These are phyloP conservation scores for Hemithea aestivaria DNA, from an alignment of 2,888 invertebrate genomes.

Conservation along the genomic window DNA sequence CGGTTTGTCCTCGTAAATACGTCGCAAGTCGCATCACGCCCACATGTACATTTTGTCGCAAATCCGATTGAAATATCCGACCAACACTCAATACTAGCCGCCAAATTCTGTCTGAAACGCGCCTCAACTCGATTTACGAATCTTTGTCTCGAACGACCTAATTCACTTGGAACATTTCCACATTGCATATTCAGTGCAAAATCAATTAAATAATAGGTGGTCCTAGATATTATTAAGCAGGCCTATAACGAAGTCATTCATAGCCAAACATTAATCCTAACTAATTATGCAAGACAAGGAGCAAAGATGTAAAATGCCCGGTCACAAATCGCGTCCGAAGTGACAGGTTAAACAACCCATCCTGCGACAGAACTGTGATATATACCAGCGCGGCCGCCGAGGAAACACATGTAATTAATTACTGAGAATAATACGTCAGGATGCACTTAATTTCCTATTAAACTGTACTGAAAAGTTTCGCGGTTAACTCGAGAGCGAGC, in stretches of 20 bases:
- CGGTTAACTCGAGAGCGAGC: slow-evolving; percentile 35
- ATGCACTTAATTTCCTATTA: slow-evolving; percentile 73
- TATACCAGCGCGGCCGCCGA: slow-evolving; percentile 58
- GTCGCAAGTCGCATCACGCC: slow-evolving; percentile 43
- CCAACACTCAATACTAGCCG: slow-evolving; percentile 18
- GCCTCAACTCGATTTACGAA: slow-evolving; percentile 21
- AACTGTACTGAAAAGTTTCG: slow-evolving; percentile 52
- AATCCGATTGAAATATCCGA: slow-evolving; percentile 31
- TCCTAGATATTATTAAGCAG: slow-evolving; percentile 43
- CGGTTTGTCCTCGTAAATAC: slow-evolving; percentile 47
- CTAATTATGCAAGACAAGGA: slow-evolving; percentile 75
- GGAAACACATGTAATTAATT: slow-evolving; percentile 73
- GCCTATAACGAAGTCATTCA: slow-evolving; percentile 66
- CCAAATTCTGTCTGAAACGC: slow-evolving; percentile 22
- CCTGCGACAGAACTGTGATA: slow-evolving; percentile 72
- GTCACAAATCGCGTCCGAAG: slow-evolving; percentile 72
- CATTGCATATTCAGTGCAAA: slow-evolving; percentile 19
- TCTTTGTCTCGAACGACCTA: slow-evolving; percentile 28
- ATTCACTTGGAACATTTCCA: slow-evolving; percentile 29
- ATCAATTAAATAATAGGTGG: slow-evolving; percentile 8
- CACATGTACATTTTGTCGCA: slow-evolving; percentile 41
- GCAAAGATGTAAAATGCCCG: slow-evolving; percentile 73
- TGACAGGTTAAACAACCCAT: slow-evolving; percentile 75
- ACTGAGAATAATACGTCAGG: slow-evolving; percentile 70
- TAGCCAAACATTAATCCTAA: slow-evolving; percentile 71